Base-by-base conservation (phyloP, 1,140 invertebrate genomes). In the Trachymyrmex septentrionalis region DNA sequence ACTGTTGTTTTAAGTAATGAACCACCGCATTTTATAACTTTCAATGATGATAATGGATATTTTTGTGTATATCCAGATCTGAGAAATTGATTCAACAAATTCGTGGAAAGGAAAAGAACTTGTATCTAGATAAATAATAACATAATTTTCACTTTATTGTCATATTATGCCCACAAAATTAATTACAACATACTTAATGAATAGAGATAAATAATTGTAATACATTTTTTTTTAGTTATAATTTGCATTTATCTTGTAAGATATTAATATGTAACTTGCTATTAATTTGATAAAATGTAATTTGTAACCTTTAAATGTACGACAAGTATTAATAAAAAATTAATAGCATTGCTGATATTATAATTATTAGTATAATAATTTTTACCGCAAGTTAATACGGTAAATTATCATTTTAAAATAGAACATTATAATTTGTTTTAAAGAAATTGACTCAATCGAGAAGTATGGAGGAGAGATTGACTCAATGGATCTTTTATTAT, bases 1-100 rank as follows among this genome's bases (percentile, higher is more conserved):
- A 86, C 69, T 12, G 91, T 85, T 10, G 21, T 0, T 14, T 87
- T 90, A 19, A 95, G 64, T 21, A 92, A 89, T 6, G 95, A 92
- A 21, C 95, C 95, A 7, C 93, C 92, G 5, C 84, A 48, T 0
- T 85, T 9, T 0, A 93, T 2, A 12, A 16, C 0, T 30, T 85
- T 82, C 2, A 94, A 14, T 12, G 92, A 90, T 0, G 91, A 86
- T 48, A 82, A 73, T 10, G 53, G 4, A 73, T 73, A 82, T 16
- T 82, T 61, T 2, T 59, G 71, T 53, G 48, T 0, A 2, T 48
- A 21, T 48, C 3, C 59, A 19, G 86, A 76, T 72, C 86, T 90
- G 10, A 76, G 53, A 0, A 93, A 69, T 38, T 91, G 67, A 71
- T 90, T 92, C 1, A 88, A 63, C 63, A 82, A 85, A 3, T 88